Percentiles rank a stretch among this genome's conserved stretches.
phyloP scores from a whole-genome alignment of 2,113 vertebrate genomes.

The Mystacornis crossleyi region DNA sequence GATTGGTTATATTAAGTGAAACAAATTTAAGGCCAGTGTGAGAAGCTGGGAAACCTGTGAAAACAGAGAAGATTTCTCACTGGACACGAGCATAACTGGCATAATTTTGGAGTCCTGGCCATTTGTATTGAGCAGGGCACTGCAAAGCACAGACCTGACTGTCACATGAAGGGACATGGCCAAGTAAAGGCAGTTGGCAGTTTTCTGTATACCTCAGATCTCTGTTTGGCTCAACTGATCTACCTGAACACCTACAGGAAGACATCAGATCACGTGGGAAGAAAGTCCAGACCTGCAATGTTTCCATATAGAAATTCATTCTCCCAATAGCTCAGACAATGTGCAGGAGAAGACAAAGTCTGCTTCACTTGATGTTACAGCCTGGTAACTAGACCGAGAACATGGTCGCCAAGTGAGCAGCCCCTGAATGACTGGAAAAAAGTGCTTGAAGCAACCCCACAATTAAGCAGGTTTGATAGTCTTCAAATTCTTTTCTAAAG shows the following conservation, averaged over 20 bases:
- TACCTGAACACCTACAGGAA: background rate
- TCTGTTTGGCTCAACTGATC: background rate
- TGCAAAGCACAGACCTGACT: background rate
- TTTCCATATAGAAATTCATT: background rate
- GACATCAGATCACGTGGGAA: background rate
- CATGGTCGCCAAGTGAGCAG: background rate
- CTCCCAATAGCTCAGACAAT: background rate
- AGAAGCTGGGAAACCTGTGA: background rate
- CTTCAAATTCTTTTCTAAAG: background rate
- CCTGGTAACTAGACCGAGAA: background rate
- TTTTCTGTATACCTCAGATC: background rate
- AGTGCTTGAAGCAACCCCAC: background rate
- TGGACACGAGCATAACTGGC: background rate
- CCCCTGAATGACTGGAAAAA: background rate
- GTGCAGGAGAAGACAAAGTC: background rate
- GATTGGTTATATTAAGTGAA: background rate
- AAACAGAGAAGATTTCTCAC: background rate
- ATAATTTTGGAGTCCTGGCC: background rate
- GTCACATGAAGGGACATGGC: rapidly evolving
- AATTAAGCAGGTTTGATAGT: background rate
- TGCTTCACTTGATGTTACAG: background rate
- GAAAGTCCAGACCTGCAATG: too few relatives aligned
- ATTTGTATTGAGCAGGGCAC: background rate
- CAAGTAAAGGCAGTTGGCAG: background rate
- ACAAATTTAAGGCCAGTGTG: background rate